Evolutionary conservation across 2,888 invertebrate genomes (phyloP), one percentile per base, ranked within the genome.

Genomic region (Ochropleura leucogaster): DNA sequence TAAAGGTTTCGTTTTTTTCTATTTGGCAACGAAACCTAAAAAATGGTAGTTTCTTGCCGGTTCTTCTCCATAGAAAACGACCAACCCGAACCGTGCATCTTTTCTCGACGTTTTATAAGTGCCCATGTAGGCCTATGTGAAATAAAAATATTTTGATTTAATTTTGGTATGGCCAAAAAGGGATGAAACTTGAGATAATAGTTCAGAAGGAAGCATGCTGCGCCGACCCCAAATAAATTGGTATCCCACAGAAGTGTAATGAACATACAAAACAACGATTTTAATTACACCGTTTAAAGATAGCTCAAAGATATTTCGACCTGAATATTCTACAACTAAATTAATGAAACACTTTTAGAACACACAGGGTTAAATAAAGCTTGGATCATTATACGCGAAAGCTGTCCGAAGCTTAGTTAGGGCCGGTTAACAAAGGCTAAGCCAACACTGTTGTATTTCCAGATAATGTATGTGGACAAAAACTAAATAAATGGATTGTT

Each of bases 331-430:
- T 20, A 62, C 20, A 2, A 57, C 3, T 5, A 6, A 1, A 69
- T 64, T 77, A 64, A 16, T 64, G 3, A 59, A 51, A 57, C 44
- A 40, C 20, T 70, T 77, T 77, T 20, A 42, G n/a, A 20, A 40
- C n/a, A 71, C 53, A 59, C 7, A 16, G 47, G 30, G 16, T 53
- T 60, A 65, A 65, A 59, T 67, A 57, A 67, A 67, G 30, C 51
- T 79, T 57, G 67, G 40, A 46, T 62, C 14, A 66, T 71, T 79
- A 57, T 57, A 63, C 42, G 42, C 59, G 47, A 67, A 79, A 73
- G 46, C 63, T 67, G 51, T 57, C 57, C 44, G 6, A 79, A 72
- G 47, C 64, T 77, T 77, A 44, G 47, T 72, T 60, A 53, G 47
- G 40, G 55, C 53, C n/a, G 49, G 49, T 66, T 67, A 46, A 72